Base-by-base conservation (phyloP, 2,797 vertebrate genomes). In the Fundulus diaphanus region DNA sequence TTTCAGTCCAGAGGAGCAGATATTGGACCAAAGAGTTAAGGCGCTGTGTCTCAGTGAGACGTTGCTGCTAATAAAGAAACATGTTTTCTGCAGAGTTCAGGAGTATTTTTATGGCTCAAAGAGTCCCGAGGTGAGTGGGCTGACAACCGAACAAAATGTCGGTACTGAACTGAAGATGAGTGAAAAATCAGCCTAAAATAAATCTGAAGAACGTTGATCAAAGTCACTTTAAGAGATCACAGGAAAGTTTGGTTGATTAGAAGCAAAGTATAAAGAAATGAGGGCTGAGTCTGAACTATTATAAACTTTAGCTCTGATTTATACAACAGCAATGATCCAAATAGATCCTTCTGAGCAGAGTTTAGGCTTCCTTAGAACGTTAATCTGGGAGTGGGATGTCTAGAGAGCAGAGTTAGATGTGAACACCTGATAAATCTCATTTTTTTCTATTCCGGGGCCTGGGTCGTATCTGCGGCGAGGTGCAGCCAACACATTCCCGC, bases 401-500 rank as follows among this genome's bases (percentile, higher is more conserved):
- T 69, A 40, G 52, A 65, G 79, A 80, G 82, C 81, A 73, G 77
- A 54, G 72, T 83, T 69, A 78, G 81, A 77, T 83, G 79, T 66
- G 20, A 18, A 16, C 29, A 20, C 51, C 83, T 87, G 86, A 88
- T 83, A 52, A 72, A 67, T 77, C 73, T 80, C 68, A 2, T 22
- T 40, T 83, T 85, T 81, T 71, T 68, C 59, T 77, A 49, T 74
- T 87, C 77, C 76, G 13, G 52, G 72, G 27, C 63, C 57, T 2
- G 0, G 29, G 37, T 84, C 42, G 66, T 73, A 1, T 37, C 69
- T 68, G 79, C 75, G 2, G 68, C 20, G 20, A 77, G 65, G 54
- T 7, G 40, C 69, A 18, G 81, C 84, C 84, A 78, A 74, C 74
- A 46, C 79, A 85, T 90, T 88, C 82, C 87, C 73, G 70, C 72